Evolutionary conservation across 2,888 invertebrate genomes (phyloP).

Genomic region (Aricia artaxerxes): DNA sequence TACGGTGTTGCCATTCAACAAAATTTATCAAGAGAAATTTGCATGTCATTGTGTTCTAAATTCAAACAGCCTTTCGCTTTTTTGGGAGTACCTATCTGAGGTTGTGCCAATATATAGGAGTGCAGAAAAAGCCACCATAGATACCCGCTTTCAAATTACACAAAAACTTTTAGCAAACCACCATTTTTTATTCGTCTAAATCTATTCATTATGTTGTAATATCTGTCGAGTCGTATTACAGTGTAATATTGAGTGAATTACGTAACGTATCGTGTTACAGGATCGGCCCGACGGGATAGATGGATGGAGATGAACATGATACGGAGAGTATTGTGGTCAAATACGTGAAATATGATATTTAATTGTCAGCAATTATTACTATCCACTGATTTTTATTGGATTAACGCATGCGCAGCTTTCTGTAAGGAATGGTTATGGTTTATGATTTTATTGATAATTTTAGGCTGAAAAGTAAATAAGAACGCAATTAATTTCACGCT

Average conservation of each 20-base stretch:
- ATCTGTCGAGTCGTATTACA: constrained; percentile 19
- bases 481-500: too few species aligned
- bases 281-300: background rate
- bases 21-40: background rate
- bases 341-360: constrained; percentile 15
- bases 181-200: background rate
- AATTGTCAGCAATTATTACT: constrained; percentile 22
- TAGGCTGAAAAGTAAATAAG: too few species aligned
- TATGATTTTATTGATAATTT: too few species aligned
- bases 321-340: constrained; percentile 28
- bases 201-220: constrained; percentile 2
- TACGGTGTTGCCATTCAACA: constrained; percentile 11
- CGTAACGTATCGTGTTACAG: constrained; percentile 9
- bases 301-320: background rate
- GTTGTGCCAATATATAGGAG: too few species aligned
- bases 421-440: too few species aligned
- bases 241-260: constrained; percentile 29
- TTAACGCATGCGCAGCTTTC: background rate
- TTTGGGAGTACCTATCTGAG: too few species aligned
- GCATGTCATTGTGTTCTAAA: constrained; percentile 14
- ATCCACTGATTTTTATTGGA: background rate
- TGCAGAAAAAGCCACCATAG: background rate
- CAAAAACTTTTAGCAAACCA: background rate
- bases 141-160: background rate
- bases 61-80: background rate